Base-by-base conservation (phyloP, 2,797 vertebrate species). In the Lepilemur septentrionalis region DNA sequence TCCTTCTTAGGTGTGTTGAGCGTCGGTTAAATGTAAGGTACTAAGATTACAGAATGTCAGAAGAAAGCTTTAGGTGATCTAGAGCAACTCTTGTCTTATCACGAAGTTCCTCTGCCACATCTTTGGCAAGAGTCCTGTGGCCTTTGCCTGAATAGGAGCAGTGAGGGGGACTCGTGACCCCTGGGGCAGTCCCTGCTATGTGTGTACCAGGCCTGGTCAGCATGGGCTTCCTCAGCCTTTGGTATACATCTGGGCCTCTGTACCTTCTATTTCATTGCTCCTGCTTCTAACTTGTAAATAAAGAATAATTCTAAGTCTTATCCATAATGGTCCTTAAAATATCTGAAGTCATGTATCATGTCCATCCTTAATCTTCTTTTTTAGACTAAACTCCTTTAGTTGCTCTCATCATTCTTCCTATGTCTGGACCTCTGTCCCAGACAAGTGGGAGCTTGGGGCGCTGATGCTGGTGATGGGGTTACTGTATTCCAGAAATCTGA, bases 281-380 rank as follows among this genome's bases (percentile, higher is more conserved):
- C 10, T 50, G 48, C 23, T 88, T 92, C 50, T 95, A 15, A 96
- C 0, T 6, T 63, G 20, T 30, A 84, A 55, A 65, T 50, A 82
- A 87, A 84, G 13, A 50, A 86, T 32, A 52, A 65, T 67, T 89
- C 4, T 18, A 52, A 84, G 48, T 61, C 38, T 75, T 92, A 17
- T 63, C 75, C 7, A 87, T 72, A 65, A 75, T 14, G 35, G 13
- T 65, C 46, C 59, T 93, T 92, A 80, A 89, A 61, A n/a, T 92
- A 92, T 25, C 52, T n/a, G 46, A 93, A 82, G 70, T 57, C 38
- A 35, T 7, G 22, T 38, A 32, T 25, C 55, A 87, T 9, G 18
- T 14, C 12, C 57, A 38, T 75, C 28, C 38, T 75, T 46, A 52
- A 73, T 61, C 28, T 35, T 61, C 28, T 14, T 87, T 92, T 48